phyloP scores from a whole-genome alignment of 2,888 invertebrate genomes.

The Girardia tigrina region DNA sequence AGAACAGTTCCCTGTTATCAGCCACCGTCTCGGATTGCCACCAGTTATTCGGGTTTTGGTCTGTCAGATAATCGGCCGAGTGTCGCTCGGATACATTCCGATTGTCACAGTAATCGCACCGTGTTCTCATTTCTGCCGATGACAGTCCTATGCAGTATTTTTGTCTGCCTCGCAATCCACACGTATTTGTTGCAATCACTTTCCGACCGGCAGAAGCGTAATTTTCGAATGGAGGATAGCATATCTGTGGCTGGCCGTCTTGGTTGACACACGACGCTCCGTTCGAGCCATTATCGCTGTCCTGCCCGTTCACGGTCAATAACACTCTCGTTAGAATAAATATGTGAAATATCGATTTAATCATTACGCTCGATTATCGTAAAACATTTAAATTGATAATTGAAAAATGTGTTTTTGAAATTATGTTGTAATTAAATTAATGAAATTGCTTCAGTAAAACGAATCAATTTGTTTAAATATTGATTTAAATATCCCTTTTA shows the following conservation, averaged over 20 bases:
- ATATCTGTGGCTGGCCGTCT: constrained; percentile 24
- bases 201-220: constrained; percentile 33
- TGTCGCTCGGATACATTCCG: constrained; percentile 18
- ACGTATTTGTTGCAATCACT: constrained; percentile 70
- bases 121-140: constrained; percentile 28
- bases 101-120: constrained; percentile 31
- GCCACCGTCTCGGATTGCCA: constrained; percentile 70
- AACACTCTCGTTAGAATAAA: too few relatives aligned
- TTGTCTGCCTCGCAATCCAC: constrained; percentile 62
- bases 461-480: too few relatives aligned
- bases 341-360: too few relatives aligned
- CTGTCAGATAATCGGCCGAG: constrained; percentile 31
- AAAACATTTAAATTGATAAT: too few relatives aligned
- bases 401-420: too few relatives aligned
- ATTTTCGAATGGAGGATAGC: constrained; percentile 32
- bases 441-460: too few relatives aligned
- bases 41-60: constrained; percentile 44
- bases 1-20: constrained; percentile 66
- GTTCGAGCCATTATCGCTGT: too few relatives aligned
- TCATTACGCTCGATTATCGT: too few relatives aligned
- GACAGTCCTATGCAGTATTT: constrained; percentile 60
- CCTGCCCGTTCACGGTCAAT: too few relatives aligned
- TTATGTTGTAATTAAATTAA: too few relatives aligned
- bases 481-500: too few relatives aligned
- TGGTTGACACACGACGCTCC: constrained; percentile 16